These are phyloP conservation scores for Lacanobia wlatinum DNA, from an alignment of 2,888 invertebrate species.

Conservation along the genomic window DNA sequence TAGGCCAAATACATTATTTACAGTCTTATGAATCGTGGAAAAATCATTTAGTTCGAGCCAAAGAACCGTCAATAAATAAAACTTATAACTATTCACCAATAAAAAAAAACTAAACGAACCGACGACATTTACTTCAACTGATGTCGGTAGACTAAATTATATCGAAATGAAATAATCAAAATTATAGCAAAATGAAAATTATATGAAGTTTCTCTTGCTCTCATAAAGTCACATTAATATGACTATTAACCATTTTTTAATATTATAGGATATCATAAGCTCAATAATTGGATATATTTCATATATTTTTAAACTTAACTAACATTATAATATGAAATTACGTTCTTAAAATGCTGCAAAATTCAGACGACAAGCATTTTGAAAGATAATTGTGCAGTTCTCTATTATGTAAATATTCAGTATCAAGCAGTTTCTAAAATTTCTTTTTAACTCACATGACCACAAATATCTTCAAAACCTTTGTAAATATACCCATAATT, in stretches of 20 bases:
- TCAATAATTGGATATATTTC: slow-evolving; percentile 7
- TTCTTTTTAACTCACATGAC: no score
- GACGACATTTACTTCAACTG: neutral
- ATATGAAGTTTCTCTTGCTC: slow-evolving; percentile 14
- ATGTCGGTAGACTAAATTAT: slow-evolving; percentile 1
- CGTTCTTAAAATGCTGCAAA: slow-evolving; percentile 2
- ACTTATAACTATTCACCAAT: slow-evolving; percentile 34
- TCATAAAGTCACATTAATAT: slow-evolving; percentile 21
- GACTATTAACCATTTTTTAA: neutral
- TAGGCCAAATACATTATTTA: slow-evolving; percentile 4
- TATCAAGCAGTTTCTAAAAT: no score
- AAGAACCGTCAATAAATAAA: slow-evolving; percentile 20
- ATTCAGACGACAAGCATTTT: slow-evolving; percentile 28
- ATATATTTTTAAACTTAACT: slow-evolving; percentile 27
- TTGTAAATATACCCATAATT: no score
- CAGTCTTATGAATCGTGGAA: slow-evolving; percentile 37
- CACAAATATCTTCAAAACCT: no score
- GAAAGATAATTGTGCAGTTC: neutral
- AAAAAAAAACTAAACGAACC: neutral
- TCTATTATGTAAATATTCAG: no score
- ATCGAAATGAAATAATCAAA: slow-evolving; percentile 22
- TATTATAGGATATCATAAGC: slow-evolving; percentile 29
- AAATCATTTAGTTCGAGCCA: slow-evolving; percentile 21
- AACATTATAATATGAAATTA: slow-evolving; percentile 26
- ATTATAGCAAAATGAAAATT: slow-evolving; percentile 23